Evolutionary conservation across 2,888 invertebrate species (phyloP).

Genomic region (Tenthredo mesomela): DNA sequence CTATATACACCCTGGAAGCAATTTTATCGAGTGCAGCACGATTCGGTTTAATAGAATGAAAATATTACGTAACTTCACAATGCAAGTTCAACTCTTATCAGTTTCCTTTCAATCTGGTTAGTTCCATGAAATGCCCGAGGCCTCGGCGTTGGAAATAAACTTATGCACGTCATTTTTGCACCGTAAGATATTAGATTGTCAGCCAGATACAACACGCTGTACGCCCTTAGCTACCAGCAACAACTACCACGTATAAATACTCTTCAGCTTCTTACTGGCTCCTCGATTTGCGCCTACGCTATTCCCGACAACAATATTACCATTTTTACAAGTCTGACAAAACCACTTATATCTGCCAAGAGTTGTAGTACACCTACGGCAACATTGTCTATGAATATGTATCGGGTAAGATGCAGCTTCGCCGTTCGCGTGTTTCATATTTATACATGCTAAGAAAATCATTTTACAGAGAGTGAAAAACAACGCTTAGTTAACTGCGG

Average conservation of each 20-base stretch:
- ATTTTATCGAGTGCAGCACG: constrained; percentile 40
- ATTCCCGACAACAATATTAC: constrained; percentile 56
- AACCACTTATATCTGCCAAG: constrained; percentile 64
- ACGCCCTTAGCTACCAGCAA: constrained; percentile 65
- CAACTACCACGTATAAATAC: constrained; percentile 54
- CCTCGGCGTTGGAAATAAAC: constrained; percentile 39
- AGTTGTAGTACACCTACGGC: constrained; percentile 61
- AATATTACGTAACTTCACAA: constrained; percentile 35
- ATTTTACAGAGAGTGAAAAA: constrained; percentile 31
- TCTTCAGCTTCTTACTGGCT: constrained; percentile 44
- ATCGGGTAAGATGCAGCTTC: constrained; percentile 5
- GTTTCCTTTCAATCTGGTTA: constrained; percentile 40
- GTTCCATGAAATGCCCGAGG: constrained; percentile 36
- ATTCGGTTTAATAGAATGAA: constrained; percentile 35
- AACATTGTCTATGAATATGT: constrained; percentile 48
- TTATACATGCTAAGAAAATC: background rate
- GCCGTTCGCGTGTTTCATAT: constrained; percentile 30
- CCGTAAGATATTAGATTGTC: constrained; percentile 65
- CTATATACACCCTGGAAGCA: background rate
- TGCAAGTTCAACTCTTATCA: constrained; percentile 43
- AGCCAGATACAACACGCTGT: constrained; percentile 62
- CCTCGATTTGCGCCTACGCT: constrained; percentile 46
- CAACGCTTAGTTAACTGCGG: background rate
- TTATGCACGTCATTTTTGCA: constrained; percentile 38
- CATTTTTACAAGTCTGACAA: constrained; percentile 59